These are phyloP conservation scores for Ennomos fuscantarius DNA, from an alignment of 2,888 invertebrate genomes.

Conservation along the genomic window DNA sequence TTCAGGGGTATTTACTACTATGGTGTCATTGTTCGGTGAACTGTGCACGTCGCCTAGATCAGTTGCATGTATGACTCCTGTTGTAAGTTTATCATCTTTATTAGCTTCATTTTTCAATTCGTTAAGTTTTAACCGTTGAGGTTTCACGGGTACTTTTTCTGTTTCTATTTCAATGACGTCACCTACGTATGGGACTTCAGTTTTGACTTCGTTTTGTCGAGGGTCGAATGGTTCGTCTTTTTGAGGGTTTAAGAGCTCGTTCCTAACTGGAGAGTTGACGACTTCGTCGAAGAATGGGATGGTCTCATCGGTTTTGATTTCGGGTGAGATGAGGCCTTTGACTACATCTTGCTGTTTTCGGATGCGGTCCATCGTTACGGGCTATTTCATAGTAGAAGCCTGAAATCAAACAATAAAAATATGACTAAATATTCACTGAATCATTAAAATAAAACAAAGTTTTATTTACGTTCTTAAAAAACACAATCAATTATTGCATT, in stretches of 20 bases:
- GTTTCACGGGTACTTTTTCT: slow-evolving; percentile 35
- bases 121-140: slow-evolving; percentile 27
- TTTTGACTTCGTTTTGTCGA: slow-evolving; percentile 42
- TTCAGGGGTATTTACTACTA: slow-evolving; percentile 78
- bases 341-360: slow-evolving; percentile 54
- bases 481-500: no score
- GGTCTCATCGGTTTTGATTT: slow-evolving; percentile 53
- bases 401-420: slow-evolving; percentile 48
- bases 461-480: no score
- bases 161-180: slow-evolving; percentile 49
- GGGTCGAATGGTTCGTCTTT: slow-evolving; percentile 52
- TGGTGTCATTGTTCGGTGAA: slow-evolving; percentile 74
- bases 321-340: slow-evolving; percentile 73
- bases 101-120: slow-evolving; percentile 6
- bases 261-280: slow-evolving; percentile 53
- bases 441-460: no score
- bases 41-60: slow-evolving; percentile 70
- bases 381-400: slow-evolving; percentile 66
- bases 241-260: slow-evolving; percentile 20
- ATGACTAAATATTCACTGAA: no score
- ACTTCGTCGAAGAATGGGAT: slow-evolving; percentile 69
- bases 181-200: slow-evolving; percentile 37
- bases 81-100: slow-evolving; percentile 31
- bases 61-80: slow-evolving; percentile 56
- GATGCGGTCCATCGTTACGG: slow-evolving; percentile 56